Percentiles rank a stretch among this genome's conserved stretches.
Evolutionary conservation across 2,888 invertebrate species (phyloP).

Genomic region (Drosophila demipolita): DNA sequence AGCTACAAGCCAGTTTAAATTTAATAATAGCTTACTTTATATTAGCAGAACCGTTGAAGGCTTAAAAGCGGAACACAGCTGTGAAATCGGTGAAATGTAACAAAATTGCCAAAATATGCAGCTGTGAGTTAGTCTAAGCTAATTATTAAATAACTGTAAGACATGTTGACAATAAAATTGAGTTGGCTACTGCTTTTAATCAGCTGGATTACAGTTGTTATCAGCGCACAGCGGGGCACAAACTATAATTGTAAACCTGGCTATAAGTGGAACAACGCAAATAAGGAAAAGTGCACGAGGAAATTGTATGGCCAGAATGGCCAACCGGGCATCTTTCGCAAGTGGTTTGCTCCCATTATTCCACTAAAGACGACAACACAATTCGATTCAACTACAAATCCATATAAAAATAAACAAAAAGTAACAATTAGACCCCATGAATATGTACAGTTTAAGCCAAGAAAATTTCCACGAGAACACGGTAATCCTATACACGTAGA

Average conservation of each 20-base stretch:
- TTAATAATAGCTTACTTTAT: not conserved
- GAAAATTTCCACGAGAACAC: too few species aligned
- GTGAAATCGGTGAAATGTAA: not conserved
- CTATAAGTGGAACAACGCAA: not conserved
- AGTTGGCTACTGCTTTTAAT: not conserved
- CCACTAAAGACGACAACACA: too few species aligned
- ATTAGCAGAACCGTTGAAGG: not conserved
- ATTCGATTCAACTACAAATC: not conserved
- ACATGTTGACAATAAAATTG: not conserved
- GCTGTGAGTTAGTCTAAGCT: not conserved
- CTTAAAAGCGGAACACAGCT: not conserved
- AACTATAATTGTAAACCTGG: constrained; percentile 1
- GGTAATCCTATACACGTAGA: not conserved
- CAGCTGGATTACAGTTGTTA: not conserved
- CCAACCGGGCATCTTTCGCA: not conserved
- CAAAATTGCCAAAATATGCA: not conserved
- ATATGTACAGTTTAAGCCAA: not conserved
- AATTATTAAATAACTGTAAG: not conserved
- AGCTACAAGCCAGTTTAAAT: not conserved
- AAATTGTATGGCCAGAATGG: not conserved
- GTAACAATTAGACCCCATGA: not conserved
- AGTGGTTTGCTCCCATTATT: not conserved
- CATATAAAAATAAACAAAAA: not conserved
- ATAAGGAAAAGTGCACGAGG: not conserved
- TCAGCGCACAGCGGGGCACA: not conserved